phyloP scores from a whole-genome alignment of 2,113 vertebrate species.

The Notarius lentiginosus region DNA sequence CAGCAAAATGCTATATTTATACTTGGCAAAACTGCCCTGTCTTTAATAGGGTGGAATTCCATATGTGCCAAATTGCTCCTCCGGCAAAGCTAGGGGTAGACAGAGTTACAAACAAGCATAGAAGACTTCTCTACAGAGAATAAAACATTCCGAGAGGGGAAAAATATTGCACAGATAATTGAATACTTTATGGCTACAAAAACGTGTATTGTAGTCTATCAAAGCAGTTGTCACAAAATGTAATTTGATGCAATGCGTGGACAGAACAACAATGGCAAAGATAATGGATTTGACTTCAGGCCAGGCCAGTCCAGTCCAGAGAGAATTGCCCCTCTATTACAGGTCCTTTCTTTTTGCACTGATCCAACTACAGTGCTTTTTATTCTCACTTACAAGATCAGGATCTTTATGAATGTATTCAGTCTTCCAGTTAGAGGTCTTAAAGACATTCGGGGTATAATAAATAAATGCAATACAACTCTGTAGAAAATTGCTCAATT shows the following conservation, averaged over 20 bases:
- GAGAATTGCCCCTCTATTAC: conserved; percentile 45
- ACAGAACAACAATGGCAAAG: conserved; percentile 46
- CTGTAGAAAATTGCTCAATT: neutral
- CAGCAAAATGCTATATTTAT: conserved; percentile 43
- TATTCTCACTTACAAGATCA: neutral
- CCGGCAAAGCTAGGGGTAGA: neutral
- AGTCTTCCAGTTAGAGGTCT: conserved; percentile 22
- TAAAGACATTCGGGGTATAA: neutral
- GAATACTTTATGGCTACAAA: conserved; percentile 37
- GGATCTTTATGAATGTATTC: conserved; percentile 32
- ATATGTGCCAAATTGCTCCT: conserved; percentile 32
- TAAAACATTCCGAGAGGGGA: neutral
- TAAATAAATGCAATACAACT: conserved; percentile 15
- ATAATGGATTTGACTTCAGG: conserved; percentile 53
- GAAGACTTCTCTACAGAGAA: conserved; percentile 3
- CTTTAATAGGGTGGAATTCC: conserved; percentile 20
- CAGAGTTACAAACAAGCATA: neutral
- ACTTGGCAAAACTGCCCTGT: neutral
- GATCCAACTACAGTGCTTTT: conserved; percentile 34
- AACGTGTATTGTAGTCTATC: conserved; percentile 34
- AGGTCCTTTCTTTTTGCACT: conserved; percentile 18
- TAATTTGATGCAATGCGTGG: conserved; percentile 38
- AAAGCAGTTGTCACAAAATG: conserved; percentile 47
- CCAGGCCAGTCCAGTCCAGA: conserved; percentile 28
- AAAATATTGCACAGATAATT: conserved; percentile 31